These are phyloP conservation scores for Bombus pyrosoma DNA, from an alignment of 1,140 invertebrate species.

Conservation along the genomic window DNA sequence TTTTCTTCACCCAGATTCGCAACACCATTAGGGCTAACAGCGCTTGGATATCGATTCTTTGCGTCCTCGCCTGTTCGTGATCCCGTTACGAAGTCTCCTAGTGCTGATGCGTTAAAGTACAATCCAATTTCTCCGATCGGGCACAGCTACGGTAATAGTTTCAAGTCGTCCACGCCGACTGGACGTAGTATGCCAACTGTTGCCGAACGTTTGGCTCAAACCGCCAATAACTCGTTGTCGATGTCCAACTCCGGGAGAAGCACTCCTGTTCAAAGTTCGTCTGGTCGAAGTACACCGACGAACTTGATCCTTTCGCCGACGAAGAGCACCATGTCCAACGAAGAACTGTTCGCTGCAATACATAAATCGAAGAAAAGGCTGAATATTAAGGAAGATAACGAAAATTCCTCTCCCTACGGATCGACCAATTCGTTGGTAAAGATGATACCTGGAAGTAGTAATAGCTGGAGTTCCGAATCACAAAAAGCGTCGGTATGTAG, in stretches of 20 bases:
- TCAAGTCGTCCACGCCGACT: conserved; percentile 74
- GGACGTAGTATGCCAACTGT: conserved; percentile 67
- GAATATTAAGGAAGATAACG: conserved; percentile 85
- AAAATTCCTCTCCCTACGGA: conserved; percentile 83
- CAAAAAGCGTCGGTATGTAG: conserved; percentile 73
- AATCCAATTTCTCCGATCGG: conserved; percentile 76
- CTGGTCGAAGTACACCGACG: conserved; percentile 71
- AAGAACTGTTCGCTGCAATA: conserved; percentile 90
- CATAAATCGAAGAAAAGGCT: conserved; percentile 90
- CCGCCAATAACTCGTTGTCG: conserved; percentile 57
- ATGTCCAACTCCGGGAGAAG: conserved; percentile 57
- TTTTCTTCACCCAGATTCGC: conserved; percentile 71
- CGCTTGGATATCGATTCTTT: conserved; percentile 78
- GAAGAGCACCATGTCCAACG: conserved; percentile 89
- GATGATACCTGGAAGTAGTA: conserved; percentile 71
- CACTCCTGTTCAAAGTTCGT: conserved; percentile 54
- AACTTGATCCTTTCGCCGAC: conserved; percentile 85
- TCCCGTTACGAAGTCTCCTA: conserved; percentile 61
- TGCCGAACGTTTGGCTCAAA: conserved; percentile 69
- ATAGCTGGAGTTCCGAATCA: conserved; percentile 80
- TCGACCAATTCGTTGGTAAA: conserved; percentile 75
- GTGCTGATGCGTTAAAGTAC: conserved; percentile 62
- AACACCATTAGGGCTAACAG: conserved; percentile 73
- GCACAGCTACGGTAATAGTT: conserved; percentile 67
- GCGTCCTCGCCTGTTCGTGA: conserved; percentile 73